These are phyloP conservation scores for Deroplatys truncata DNA, from an alignment of 2,888 invertebrate species.

Conservation along the genomic window DNA sequence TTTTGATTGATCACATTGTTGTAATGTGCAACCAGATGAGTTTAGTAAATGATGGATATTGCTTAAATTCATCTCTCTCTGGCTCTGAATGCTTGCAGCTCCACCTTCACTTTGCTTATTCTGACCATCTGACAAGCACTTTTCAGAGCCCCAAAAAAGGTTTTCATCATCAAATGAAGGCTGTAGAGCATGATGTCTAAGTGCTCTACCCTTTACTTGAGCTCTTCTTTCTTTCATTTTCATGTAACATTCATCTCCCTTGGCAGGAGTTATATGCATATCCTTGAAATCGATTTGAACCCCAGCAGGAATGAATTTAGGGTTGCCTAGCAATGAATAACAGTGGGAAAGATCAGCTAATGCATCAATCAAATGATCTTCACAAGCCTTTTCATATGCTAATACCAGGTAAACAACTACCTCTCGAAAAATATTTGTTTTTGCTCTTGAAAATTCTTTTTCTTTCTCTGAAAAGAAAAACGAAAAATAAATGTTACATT, in stretches of 20 bases:
- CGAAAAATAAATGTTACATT: not conserved
- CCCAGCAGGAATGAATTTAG: not conserved
- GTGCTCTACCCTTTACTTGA: not conserved
- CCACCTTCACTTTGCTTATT: too few relatives aligned
- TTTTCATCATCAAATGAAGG: not conserved
- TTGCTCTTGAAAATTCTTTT: slow-evolving; percentile 16
- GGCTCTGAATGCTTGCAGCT: too few relatives aligned
- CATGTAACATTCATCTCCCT: not conserved
- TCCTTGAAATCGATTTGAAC: not conserved
- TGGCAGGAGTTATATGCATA: not conserved
- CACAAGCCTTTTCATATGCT: slow-evolving; percentile 20
- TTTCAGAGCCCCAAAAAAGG: too few relatives aligned
- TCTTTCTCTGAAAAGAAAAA: slow-evolving; percentile 17
- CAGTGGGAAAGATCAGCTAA: slow-evolving; percentile 2
- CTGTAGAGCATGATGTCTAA: not conserved
- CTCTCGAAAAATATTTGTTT: slow-evolving; percentile 22
- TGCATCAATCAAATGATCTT: slow-evolving; percentile 9
- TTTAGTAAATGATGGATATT: too few relatives aligned
- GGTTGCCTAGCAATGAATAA: not conserved
- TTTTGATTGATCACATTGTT: too few relatives aligned
- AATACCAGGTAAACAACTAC: slow-evolving; percentile 15
- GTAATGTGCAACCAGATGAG: too few relatives aligned
- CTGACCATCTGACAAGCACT: too few relatives aligned
- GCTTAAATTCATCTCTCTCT: too few relatives aligned
- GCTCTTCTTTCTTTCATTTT: not conserved